These are phyloP conservation scores for Anagrus nilaparvatae DNA, from an alignment of 1,140 invertebrate genomes.

Conservation along the genomic window DNA sequence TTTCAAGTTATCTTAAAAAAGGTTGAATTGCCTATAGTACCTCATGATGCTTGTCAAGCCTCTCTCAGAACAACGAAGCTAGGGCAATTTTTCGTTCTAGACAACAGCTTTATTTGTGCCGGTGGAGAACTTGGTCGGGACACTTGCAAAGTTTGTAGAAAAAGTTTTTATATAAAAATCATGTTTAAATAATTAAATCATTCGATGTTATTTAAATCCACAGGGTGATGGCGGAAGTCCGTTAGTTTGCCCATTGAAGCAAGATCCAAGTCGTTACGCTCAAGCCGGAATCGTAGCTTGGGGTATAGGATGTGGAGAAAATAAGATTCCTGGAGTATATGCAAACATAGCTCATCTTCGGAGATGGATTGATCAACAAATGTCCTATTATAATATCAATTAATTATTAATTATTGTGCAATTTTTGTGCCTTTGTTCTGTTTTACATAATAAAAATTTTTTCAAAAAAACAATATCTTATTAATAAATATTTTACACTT, in stretches of 20 bases:
- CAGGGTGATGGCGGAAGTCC: constrained; percentile 58
- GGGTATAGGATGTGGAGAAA: constrained; percentile 55
- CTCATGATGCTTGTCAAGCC: constrained; percentile 43
- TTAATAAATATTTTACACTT: too few relatives aligned
- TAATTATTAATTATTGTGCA: too few relatives aligned
- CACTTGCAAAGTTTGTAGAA: constrained; percentile 46
- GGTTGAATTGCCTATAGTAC: constrained; percentile 50
- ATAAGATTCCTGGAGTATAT: constrained; percentile 66
- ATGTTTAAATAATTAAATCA: background rate
- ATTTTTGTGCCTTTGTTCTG: constrained; percentile 1
- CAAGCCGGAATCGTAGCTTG: constrained; percentile 59
- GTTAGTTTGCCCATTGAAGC: constrained; percentile 54
- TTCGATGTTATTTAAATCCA: constrained; percentile 15
- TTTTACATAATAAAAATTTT: too few relatives aligned
- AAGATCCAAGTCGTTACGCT: constrained; percentile 42
- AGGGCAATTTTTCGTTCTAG: constrained; percentile 44
- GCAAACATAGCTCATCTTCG: constrained; percentile 58
- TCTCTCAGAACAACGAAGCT: constrained; percentile 45
- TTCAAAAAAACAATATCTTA: too few relatives aligned
- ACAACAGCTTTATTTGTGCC: constrained; percentile 53
- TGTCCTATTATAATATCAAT: constrained; percentile 33
- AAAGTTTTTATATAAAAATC: constrained; percentile 6
- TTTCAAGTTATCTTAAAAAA: constrained; percentile 59
- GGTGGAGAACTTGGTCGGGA: constrained; percentile 50
- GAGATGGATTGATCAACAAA: constrained; percentile 62